Percentiles rank a stretch among this genome's conserved stretches.
phyloP scores from a whole-genome alignment of 2,888 invertebrate genomes.

The Aphidoletes aphidimyza region DNA sequence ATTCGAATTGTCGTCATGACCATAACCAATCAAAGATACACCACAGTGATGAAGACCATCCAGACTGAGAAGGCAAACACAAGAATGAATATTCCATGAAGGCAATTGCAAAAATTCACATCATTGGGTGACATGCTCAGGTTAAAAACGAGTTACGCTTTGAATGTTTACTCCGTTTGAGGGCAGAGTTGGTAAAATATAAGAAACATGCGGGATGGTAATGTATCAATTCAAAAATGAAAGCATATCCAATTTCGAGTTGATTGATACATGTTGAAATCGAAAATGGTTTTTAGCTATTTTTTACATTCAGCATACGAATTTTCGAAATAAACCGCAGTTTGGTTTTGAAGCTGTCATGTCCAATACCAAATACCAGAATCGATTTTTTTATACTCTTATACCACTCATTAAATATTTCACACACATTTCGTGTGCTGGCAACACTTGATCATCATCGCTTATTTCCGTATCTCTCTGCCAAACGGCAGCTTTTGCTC shows the following conservation, averaged over 20 bases:
- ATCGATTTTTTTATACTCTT: neutral
- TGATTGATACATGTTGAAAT: too few relatives aligned
- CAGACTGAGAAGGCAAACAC: neutral
- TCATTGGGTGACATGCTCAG: neutral
- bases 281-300: too few relatives aligned
- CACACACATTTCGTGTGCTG: neutral
- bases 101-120: slow-evolving; percentile 32
- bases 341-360: neutral
- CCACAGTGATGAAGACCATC: too few relatives aligned
- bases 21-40: neutral
- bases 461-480: neutral
- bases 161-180: neutral
- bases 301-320: too few relatives aligned
- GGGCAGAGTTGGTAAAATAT: too few relatives aligned
- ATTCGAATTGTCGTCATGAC: neutral
- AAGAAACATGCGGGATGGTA: too few relatives aligned
- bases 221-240: too few relatives aligned
- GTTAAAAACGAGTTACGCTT: neutral
- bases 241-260: too few relatives aligned
- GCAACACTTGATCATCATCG: neutral
- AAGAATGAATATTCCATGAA: slow-evolving; percentile 25
- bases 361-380: neutral
- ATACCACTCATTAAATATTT: slow-evolving; percentile 27
- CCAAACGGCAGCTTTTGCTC: neutral
- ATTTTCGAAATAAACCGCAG: neutral